Evolutionary conservation across 1,140 invertebrate species (phyloP).

Genomic region (Papilio xuthus): DNA sequence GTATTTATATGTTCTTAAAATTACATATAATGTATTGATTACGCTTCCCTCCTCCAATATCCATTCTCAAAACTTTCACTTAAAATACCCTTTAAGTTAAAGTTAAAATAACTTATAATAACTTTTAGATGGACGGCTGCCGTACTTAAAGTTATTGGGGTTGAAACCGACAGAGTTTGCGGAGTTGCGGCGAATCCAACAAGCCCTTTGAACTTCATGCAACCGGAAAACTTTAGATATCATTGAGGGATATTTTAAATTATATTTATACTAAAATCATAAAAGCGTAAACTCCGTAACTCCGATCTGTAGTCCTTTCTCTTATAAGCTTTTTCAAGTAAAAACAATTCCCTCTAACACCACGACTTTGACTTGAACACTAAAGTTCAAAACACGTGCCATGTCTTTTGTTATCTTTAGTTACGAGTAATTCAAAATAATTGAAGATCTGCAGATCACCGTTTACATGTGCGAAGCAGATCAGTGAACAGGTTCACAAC

Average conservation of each 20-base stretch:
- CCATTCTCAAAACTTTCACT: background rate
- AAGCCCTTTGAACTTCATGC: background rate
- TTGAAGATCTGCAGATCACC: too few species aligned
- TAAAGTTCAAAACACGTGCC: too few species aligned
- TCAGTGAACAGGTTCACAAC: too few species aligned
- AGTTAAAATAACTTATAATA: background rate
- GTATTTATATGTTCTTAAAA: background rate
- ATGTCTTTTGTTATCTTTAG: too few species aligned
- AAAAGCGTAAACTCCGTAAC: background rate
- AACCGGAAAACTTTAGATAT: background rate
- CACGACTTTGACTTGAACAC: too few species aligned
- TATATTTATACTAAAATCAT: background rate
- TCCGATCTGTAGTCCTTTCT: background rate
- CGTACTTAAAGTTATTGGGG: slow-evolving; percentile 8
- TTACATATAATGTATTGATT: background rate
- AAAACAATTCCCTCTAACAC: too few species aligned
- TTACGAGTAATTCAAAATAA: too few species aligned
- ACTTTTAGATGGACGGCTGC: background rate
- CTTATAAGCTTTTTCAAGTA: background rate
- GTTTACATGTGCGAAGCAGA: too few species aligned
- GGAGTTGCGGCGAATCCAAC: background rate
- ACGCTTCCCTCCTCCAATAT: background rate
- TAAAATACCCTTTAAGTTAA: background rate
- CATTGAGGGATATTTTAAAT: background rate
- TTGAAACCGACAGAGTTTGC: slow-evolving; percentile 5